These are phyloP conservation scores for Falcaria lacertinaria DNA, from an alignment of 2,888 invertebrate species.

Conservation along the genomic window DNA sequence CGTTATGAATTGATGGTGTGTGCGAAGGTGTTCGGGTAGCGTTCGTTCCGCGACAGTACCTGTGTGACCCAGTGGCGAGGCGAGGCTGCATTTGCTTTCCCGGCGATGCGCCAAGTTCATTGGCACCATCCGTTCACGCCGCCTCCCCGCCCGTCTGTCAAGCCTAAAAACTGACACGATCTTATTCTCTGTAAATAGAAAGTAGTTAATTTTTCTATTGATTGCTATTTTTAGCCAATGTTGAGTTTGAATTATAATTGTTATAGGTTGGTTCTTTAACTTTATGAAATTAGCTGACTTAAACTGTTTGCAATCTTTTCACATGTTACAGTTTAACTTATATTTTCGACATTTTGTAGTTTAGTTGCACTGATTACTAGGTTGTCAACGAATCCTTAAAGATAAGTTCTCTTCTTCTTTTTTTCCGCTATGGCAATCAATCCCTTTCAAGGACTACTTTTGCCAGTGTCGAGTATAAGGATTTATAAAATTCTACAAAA, in stretches of 20 bases:
- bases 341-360: conserved; percentile 1
- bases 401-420: too few relatives aligned
- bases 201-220: conserved; percentile 55
- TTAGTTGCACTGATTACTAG: too few relatives aligned
- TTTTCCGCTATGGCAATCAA: too few relatives aligned
- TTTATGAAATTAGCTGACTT: too few relatives aligned
- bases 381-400: conserved; percentile 6
- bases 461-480: too few relatives aligned
- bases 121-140: conserved; percentile 49
- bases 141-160: conserved; percentile 32
- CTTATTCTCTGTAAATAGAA: conserved; percentile 66
- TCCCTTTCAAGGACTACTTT: too few relatives aligned
- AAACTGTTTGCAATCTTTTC: conserved; percentile 3
- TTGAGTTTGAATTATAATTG: conserved; percentile 10
- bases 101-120: conserved; percentile 67
- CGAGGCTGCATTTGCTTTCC: conserved; percentile 65
- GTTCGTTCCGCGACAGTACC: conserved; percentile 51
- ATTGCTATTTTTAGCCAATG: conserved; percentile 50
- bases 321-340: too few relatives aligned
- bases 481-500: too few relatives aligned
- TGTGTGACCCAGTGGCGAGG: conserved; percentile 64
- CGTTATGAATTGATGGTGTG: conserved; percentile 38
- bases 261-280: too few relatives aligned
- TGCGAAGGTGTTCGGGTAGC: conserved; percentile 39
- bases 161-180: conserved; percentile 62